Percentiles rank a stretch among this genome's conserved stretches.
Conservation (phyloP, 2,113 vertebrate genomes). For the Daboia siamensis region DNA sequence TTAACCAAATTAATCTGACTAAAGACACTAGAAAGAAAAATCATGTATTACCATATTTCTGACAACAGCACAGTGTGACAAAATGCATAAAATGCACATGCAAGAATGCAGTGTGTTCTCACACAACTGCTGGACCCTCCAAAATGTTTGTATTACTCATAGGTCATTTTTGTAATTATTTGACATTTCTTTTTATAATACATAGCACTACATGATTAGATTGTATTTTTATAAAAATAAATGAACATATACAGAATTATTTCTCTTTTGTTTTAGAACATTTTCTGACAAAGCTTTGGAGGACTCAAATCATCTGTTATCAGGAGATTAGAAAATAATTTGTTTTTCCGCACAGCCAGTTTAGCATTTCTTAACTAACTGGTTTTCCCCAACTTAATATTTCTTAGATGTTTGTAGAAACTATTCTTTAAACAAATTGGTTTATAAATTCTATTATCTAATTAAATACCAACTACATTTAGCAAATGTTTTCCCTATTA, state of each 20-base stretch:
- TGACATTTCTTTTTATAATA: no score
- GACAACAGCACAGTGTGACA: not conserved
- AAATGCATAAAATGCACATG: not conserved
- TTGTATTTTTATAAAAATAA: no score
- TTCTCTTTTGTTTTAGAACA: not conserved
- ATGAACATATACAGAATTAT: no score
- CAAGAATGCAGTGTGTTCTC: no score
- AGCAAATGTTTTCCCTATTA: not conserved
- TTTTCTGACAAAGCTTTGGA: not conserved
- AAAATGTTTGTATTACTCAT: no score
- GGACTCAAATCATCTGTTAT: not conserved
- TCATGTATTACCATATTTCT: not conserved
- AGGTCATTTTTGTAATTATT: no score
- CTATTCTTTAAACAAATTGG: not conserved
- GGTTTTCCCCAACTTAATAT: not conserved
- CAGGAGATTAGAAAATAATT: not conserved
- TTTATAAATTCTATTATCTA: not conserved
- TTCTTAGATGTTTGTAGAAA: not conserved
- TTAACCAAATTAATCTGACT: not conserved
- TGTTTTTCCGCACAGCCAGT: not conserved
- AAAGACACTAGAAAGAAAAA: not conserved
- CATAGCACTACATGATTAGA: no score
- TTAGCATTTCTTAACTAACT: not conserved
- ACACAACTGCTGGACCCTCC: no score
- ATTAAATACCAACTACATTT: not conserved